Percentiles rank a stretch among this genome's conserved stretches.
These are phyloP conservation scores for Dicyrtomina minuta DNA, from an alignment of 2,888 invertebrate species.

Conservation along the genomic window DNA sequence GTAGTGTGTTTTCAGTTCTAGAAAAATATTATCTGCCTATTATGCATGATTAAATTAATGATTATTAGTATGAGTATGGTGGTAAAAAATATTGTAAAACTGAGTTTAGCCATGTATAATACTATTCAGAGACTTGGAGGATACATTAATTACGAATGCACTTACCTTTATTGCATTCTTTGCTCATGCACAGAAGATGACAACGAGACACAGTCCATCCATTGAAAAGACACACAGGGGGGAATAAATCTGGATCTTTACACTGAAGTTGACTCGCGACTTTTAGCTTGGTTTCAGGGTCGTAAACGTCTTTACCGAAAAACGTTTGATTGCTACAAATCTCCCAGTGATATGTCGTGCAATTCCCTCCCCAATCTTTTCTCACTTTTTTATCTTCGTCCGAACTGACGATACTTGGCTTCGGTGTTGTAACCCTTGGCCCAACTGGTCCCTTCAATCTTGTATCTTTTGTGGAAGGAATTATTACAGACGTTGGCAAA, in stretches of 20 bases:
- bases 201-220: constrained; percentile 43
- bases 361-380: constrained; percentile 41
- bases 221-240: constrained; percentile 35
- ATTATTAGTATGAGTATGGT: not conserved
- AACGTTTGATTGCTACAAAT: constrained; percentile 30
- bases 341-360: constrained; percentile 37
- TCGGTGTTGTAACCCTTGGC: not conserved
- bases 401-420: constrained; percentile 18
- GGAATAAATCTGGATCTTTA: constrained; percentile 7
- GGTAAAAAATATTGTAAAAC: no score
- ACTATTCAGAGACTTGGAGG: no score
- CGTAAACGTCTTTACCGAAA: constrained; percentile 39
- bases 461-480: not conserved
- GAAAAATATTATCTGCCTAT: no score
- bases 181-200: constrained; percentile 45
- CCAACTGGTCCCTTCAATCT: not conserved
- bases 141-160: no score
- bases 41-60: no score
- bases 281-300: constrained; percentile 25
- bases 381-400: constrained; percentile 36
- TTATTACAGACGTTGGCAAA: not conserved
- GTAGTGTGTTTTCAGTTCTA: constrained; percentile 10
- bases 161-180: constrained; percentile 37
- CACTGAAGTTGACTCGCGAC: constrained; percentile 1
- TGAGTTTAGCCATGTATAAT: no score